These are phyloP conservation scores for Brassicogethes aeneus DNA, from an alignment of 2,888 invertebrate genomes.

Conservation along the genomic window DNA sequence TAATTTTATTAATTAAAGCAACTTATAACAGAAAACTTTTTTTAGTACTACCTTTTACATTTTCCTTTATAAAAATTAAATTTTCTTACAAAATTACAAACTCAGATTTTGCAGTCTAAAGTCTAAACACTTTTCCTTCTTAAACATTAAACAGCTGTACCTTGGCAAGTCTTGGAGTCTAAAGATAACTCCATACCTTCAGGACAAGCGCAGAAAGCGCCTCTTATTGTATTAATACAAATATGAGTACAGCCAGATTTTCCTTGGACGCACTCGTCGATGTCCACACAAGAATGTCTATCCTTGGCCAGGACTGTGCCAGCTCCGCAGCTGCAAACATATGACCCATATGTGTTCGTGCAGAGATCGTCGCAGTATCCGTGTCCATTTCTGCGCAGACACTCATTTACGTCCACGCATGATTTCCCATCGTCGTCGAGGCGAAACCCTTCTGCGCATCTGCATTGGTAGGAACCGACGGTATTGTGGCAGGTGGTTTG, in stretches of 20 bases:
- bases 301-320: slow-evolving; percentile 49
- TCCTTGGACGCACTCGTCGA: slow-evolving; percentile 40
- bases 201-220: slow-evolving; percentile 36
- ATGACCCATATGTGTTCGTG: slow-evolving; percentile 47
- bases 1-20: too few species aligned
- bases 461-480: slow-evolving; percentile 49
- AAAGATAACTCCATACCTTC: slow-evolving; percentile 31
- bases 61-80: too few species aligned
- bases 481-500: slow-evolving; percentile 48
- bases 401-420: slow-evolving; percentile 51
- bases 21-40: too few species aligned
- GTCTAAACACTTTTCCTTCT: too few species aligned
- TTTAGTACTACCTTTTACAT: too few species aligned
- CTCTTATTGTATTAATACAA: slow-evolving; percentile 47
- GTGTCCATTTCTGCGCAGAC: slow-evolving; percentile 49
- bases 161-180: slow-evolving; percentile 35
- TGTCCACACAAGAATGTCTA: slow-evolving; percentile 50
- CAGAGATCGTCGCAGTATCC: slow-evolving; percentile 56
- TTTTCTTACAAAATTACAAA: too few species aligned
- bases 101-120: too few species aligned
- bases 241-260: slow-evolving; percentile 51
- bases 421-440: slow-evolving; percentile 33
- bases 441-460: slow-evolving; percentile 45
- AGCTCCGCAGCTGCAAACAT: slow-evolving; percentile 48
- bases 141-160: slow-evolving; percentile 19